Percentiles rank a stretch among this genome's conserved stretches.
phyloP scores from a whole-genome alignment of 1,140 invertebrate genomes.

The Drosophila tani region DNA sequence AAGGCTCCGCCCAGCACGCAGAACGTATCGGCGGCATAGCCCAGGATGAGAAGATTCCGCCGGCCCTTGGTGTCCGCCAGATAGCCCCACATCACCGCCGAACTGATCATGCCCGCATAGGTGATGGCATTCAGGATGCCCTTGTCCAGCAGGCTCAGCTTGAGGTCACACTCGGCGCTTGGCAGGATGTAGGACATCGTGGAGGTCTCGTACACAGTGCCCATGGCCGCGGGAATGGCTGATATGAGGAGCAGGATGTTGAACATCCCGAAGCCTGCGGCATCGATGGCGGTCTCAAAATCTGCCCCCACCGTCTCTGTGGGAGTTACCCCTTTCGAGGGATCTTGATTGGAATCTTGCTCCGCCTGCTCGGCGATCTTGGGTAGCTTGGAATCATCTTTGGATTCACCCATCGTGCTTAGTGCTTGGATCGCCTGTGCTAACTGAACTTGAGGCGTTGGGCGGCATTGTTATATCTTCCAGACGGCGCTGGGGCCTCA shows the following conservation, averaged over 20 bases:
- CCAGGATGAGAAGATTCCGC: conserved; percentile 89
- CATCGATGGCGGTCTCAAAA: conserved; percentile 88
- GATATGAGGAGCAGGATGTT: conserved; percentile 88
- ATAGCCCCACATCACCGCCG: conserved; percentile 93
- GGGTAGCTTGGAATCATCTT: conserved; percentile 22
- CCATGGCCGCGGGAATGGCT: conserved; percentile 88
- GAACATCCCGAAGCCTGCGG: conserved; percentile 88
- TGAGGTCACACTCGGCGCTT: conserved; percentile 89
- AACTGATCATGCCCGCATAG: conserved; percentile 88
- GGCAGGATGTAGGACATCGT: conserved; percentile 90
- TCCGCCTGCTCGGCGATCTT: conserved; percentile 15
- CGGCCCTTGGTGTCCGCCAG: conserved; percentile 91
- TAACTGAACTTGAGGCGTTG: conserved; percentile 37
- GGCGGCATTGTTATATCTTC: conserved; percentile 54
- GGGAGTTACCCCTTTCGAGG: not conserved
- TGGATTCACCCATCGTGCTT: conserved; percentile 35
- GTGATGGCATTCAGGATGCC: conserved; percentile 89
- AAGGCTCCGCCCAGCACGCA: conserved; percentile 89
- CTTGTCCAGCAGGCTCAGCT: conserved; percentile 88
- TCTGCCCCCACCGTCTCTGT: conserved; percentile 85
- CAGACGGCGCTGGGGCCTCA: conserved; percentile 33
- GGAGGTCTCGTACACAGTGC: conserved; percentile 88
- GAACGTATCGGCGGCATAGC: conserved; percentile 89
- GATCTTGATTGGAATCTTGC: not conserved
- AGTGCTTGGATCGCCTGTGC: conserved; percentile 39